Evolutionary conservation across 2,113 vertebrate species (phyloP), one percentile per base, ranked within the genome.

Genomic region (Psephotus haematonotus): DNA sequence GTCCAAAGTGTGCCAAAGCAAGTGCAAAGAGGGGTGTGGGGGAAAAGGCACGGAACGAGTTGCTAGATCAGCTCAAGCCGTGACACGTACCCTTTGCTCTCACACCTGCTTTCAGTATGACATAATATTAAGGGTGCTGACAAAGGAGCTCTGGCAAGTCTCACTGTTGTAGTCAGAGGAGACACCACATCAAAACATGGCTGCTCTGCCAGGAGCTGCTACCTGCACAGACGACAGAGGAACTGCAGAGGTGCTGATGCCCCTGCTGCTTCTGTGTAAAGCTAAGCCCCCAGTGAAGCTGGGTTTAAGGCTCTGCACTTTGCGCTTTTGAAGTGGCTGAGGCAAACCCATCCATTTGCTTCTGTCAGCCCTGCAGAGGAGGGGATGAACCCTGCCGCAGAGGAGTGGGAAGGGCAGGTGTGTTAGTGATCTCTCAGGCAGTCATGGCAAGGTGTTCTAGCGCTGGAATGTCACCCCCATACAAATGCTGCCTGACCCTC

Each of bases 161-260:
- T 93, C 3, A 2, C 57, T 52, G 59, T 53, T 88, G 68, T 17
- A 50, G 44, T n/a, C 0, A 1, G 63, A 87, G 46, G 37, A 95
- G 72, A 71, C 28, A 65, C 31, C 55, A 62, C 53, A 67, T 33
- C 57, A 62, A 84, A 87, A 68, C 18, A 43, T 0, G 2, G 11
- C 29, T 62, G 57, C 62, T 76, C 22, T 43, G 31, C 72, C 59
- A 31, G 47, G 13, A 84, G 69, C 0, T 50, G 35, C 9, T 68
- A 28, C n/a, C 39, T 7, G 20, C 27, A 31, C 6, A 50, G 37
- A 31, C 27, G 64, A 52, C 28, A 68, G 68, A 63, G 33, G 31
- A 63, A 29, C 0, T 0, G 46, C 3, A 3, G 3, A 13, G 29
- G 24, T 75, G n/a, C 35, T 2, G 5, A 14, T 35, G 9, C 41